Conservation (phyloP, 2,113 vertebrate species). For the Gorsachius goisagi region DNA sequence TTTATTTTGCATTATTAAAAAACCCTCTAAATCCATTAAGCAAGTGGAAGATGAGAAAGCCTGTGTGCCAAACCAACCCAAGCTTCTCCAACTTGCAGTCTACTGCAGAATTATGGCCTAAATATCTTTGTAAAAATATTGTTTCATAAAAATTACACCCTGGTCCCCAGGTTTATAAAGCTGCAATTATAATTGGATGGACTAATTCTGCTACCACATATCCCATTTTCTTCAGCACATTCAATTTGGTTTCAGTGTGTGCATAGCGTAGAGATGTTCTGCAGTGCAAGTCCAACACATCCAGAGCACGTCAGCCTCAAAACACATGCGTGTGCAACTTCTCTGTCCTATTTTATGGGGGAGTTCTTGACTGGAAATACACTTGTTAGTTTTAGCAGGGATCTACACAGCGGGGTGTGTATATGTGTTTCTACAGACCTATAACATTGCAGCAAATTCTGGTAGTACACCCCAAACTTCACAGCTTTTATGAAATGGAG, state of each 20-base stretch:
- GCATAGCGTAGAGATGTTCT: background rate
- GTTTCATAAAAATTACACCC: background rate
- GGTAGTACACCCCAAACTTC: background rate
- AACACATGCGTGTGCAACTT: rapidly evolving
- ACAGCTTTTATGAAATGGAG: background rate
- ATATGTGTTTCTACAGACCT: background rate
- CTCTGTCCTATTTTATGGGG: background rate
- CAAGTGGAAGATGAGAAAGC: background rate
- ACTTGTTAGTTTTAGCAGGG: background rate
- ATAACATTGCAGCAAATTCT: background rate
- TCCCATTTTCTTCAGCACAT: background rate
- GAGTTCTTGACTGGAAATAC: background rate
- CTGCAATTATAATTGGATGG: background rate
- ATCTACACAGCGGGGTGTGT: background rate
- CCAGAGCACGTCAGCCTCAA: background rate
- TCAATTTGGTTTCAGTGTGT: background rate
- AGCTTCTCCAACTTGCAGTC: background rate
- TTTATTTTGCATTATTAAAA: background rate
- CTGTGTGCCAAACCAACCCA: background rate
- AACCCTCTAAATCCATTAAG: background rate
- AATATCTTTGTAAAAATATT: background rate
- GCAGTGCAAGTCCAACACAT: background rate
- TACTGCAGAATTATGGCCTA: background rate
- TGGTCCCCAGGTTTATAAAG: background rate
- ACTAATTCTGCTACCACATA: background rate